Conservation (phyloP, 2,888 invertebrate genomes). For the Drosophila neoperkinsi region DNA sequence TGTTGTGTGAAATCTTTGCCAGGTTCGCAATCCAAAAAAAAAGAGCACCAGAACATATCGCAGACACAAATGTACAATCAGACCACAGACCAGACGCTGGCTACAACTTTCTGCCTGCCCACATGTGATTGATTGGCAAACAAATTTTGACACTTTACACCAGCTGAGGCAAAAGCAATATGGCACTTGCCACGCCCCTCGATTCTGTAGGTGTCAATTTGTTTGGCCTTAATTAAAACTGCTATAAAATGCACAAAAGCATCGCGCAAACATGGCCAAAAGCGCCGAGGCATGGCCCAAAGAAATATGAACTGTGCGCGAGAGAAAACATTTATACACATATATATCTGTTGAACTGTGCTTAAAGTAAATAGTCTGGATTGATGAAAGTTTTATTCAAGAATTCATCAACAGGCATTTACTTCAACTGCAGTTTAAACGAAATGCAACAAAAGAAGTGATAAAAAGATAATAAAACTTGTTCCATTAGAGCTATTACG, state of each 20-base stretch:
- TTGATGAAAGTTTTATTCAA: conserved; percentile 81
- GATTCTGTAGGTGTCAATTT: conserved; percentile 58
- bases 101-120: conserved; percentile 17
- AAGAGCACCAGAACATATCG: not conserved
- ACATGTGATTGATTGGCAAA: conserved; percentile 77
- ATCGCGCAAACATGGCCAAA: conserved; percentile 56
- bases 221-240: conserved; percentile 79
- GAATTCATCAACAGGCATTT: conserved; percentile 84
- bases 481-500: conserved; percentile 67
- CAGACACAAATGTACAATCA: conserved; percentile 32
- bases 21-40: conserved; percentile 17
- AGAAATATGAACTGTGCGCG: conserved; percentile 3
- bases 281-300: not conserved
- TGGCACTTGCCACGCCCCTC: conserved; percentile 24
- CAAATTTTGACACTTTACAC: conserved; percentile 77
- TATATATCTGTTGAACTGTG: conserved; percentile 78
- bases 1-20: conserved; percentile 40
- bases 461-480: conserved; percentile 34
- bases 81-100: conserved; percentile 40
- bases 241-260: conserved; percentile 81
- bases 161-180: conserved; percentile 36
- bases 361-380: conserved; percentile 85
- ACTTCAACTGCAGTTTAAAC: conserved; percentile 84
- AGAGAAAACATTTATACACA: not conserved
- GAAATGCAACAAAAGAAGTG: conserved; percentile 72